phyloP scores from a whole-genome alignment of 2,113 vertebrate genomes.

The Opisthocomus hoazin region DNA sequence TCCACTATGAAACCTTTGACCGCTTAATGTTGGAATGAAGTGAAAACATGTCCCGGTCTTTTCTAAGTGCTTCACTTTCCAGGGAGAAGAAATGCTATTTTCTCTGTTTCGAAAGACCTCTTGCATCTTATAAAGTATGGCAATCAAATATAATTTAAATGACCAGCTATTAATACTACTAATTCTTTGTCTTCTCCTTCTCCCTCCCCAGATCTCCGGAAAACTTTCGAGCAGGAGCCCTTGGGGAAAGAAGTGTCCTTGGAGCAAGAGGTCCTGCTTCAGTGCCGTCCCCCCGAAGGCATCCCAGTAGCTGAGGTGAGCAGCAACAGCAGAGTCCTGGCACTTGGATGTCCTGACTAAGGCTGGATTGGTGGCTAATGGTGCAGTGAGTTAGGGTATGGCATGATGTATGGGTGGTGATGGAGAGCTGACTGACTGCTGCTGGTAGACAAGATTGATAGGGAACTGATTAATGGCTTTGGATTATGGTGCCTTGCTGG shows the following conservation, averaged over 20 bases:
- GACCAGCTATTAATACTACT: not conserved
- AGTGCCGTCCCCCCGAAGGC: slow-evolving; percentile 94
- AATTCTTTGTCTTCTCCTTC: not conserved
- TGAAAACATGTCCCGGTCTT: not conserved
- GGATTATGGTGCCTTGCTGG: slow-evolving; percentile 51
- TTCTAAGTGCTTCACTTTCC: not conserved
- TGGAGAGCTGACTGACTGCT: slow-evolving; percentile 66
- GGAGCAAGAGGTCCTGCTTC: slow-evolving; percentile 92
- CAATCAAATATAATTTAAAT: not conserved
- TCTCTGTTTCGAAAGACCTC: not conserved
- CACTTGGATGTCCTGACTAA: not conserved
- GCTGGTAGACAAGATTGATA: slow-evolving; percentile 62
- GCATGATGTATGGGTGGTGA: slow-evolving; percentile 61
- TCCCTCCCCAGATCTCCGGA: slow-evolving; percentile 81
- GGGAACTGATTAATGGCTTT: slow-evolving; percentile 68
- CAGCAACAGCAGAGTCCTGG: not conserved
- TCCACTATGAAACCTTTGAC: not conserved
- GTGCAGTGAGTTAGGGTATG: slow-evolving; percentile 43
- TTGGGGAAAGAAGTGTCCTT: slow-evolving; percentile 92
- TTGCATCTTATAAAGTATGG: not conserved
- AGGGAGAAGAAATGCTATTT: not conserved
- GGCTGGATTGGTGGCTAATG: slow-evolving; percentile 44
- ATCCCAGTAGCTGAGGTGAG: slow-evolving; percentile 92
- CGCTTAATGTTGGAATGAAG: not conserved
- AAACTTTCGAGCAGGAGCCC: slow-evolving; percentile 93